Conservation (phyloP, 2,113 vertebrate genomes). For the Pachypanchax playfairii region DNA sequence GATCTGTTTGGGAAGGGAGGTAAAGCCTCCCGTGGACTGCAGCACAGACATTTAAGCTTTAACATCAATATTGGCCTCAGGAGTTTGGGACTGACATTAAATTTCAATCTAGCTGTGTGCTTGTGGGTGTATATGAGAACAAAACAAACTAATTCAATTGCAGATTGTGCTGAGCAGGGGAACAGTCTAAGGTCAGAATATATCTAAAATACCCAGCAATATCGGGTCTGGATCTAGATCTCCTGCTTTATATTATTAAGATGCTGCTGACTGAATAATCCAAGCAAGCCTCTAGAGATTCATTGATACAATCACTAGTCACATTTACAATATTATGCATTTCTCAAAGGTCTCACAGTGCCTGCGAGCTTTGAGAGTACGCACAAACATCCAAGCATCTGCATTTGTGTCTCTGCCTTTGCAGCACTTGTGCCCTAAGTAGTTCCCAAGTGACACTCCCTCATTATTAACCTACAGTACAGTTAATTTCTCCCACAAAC, state of each 20-base stretch:
- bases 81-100: conserved; percentile 11
- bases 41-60: conserved; percentile 20
- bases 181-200: conserved; percentile 26
- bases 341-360: background rate
- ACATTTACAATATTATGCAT: conserved; percentile 5
- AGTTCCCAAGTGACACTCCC: conserved; percentile 25
- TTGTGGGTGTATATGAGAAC: conserved; percentile 15
- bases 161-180: conserved; percentile 13
- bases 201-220: conserved; percentile 14
- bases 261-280: conserved; percentile 36
- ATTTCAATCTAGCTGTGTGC: conserved; percentile 13
- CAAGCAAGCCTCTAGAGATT: conserved; percentile 13
- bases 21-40: conserved; percentile 12
- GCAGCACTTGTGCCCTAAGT: conserved; percentile 5
- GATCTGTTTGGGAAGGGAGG: conserved; percentile 18
- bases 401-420: conserved; percentile 1
- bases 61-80: conserved; percentile 18
- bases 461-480: conserved; percentile 53
- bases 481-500: conserved; percentile 62
- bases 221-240: conserved; percentile 36
- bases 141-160: conserved; percentile 42
- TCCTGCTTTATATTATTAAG: conserved; percentile 9
- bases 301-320: conserved; percentile 30
- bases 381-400: background rate
- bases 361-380: conserved; percentile 1